Evolutionary conservation across 2,888 invertebrate species (phyloP), one percentile per base, ranked within the genome.

Genomic region (Lacanobia wlatinum): DNA sequence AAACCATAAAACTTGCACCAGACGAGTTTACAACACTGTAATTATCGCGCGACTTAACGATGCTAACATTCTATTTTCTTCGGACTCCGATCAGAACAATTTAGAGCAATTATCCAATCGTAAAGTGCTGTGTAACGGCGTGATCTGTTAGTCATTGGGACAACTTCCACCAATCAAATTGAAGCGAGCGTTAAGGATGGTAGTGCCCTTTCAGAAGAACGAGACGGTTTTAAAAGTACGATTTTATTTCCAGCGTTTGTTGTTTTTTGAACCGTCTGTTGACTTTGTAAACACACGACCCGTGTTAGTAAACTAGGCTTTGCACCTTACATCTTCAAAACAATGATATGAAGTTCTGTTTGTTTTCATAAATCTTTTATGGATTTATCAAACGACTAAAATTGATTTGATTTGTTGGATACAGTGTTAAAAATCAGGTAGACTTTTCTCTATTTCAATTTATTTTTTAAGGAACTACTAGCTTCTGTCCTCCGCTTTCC

Each of bases 61-160:
- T 28, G 18, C 43, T 69, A 34, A 60, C 71, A 67, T 70, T 80
- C 60, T 67, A 56, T 68, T 77, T 64, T 82, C 59, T 72, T 64
- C 58, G 46, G 12, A 53, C 43, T 43, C n/a, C 34, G 59, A 59
- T 80, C 40, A 18, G 10, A 48, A 67, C 80, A 73, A 78, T 80
- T 80, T 58, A 68, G 1, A 69, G 75, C 85, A 85, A 83, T 84
- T 84, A 83, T 70, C 75, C 80, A 85, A 85, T 84, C 78, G 69
- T 71, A 58, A 72, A 70, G 50, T 50, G 66, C 58, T 52, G 52
- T 62, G 72, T 64, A 61, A 67, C 60, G 43, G 70, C 50, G 71
- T 66, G 65, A 84, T 83, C 84, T 83, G 74, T 80, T 70, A 77
- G 55, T 70, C 43, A 79, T 78, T 67, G 73, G 61, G 64, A 78